Conservation (phyloP, 2,113 vertebrate genomes). For the Stercorarius parasiticus region DNA sequence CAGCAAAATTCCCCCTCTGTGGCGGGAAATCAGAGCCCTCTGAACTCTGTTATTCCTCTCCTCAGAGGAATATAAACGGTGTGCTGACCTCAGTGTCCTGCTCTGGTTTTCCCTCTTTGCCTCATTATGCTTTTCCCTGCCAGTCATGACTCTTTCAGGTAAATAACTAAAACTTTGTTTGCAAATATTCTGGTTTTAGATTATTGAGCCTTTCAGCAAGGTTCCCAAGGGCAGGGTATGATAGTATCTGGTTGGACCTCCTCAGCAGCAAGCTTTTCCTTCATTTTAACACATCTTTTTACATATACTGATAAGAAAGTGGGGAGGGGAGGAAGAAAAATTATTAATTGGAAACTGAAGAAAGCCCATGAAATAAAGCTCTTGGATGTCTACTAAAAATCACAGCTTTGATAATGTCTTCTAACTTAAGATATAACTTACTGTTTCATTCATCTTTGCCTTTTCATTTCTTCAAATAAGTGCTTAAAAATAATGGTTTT, state of each 20-base stretch:
- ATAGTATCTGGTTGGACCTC: background rate
- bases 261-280: background rate
- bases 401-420: conserved; percentile 50
- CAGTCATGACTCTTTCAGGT: background rate
- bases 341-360: conserved; percentile 37
- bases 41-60: background rate
- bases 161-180: background rate
- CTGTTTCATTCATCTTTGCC: conserved; percentile 12
- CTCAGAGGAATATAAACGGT: background rate
- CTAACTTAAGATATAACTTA: conserved; percentile 34
- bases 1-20: background rate
- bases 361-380: conserved; percentile 16
- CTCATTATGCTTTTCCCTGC: background rate
- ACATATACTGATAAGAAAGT: background rate
- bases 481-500: conserved; percentile 49
- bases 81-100: background rate
- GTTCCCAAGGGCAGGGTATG: background rate
- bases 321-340: background rate
- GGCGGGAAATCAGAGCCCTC: background rate
- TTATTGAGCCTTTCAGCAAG: background rate
- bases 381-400: conserved; percentile 35
- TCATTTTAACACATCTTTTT: conserved; percentile 5
- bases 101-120: background rate
- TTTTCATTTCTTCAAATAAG: conserved; percentile 52
- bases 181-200: background rate